Evolutionary conservation across 2,888 invertebrate species (phyloP), one percentile per base, ranked within the genome.

Genomic region (Epinotia nisella): DNA sequence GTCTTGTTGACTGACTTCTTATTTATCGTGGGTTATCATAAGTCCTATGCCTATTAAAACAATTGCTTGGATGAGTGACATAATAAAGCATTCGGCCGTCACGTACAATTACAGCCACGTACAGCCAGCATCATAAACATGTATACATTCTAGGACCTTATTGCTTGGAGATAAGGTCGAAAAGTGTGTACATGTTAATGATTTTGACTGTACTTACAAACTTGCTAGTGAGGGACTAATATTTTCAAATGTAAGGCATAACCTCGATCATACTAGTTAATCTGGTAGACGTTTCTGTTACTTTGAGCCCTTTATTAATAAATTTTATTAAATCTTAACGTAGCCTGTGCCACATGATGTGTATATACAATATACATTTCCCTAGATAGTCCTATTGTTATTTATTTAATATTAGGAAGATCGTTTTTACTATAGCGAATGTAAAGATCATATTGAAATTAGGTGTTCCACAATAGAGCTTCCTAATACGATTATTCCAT

Each of bases 261-360:
- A 11, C 4, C 10, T 10, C 41, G 13, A 41, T 41, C 41, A 49
- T 49, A n/a, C n/a, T 49, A n/a, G 49, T 49, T n/a, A 45, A 21
- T 71, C 59, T 71, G 66, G 15, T 55, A 60, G 53, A 45, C 56
- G 17, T 41, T 45, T n/a, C 55, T 13, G 2, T 71, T 51, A 59
- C 17, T 41, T 59, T 71, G 59, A 71, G 24, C 60, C 61, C 53
- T 17, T 55, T 71, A 45, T 53, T 29, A 62, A 29, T 29, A 62
- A 64, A 39, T 19, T 68, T 58, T 64, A 73, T 67, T 72, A 59
- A 71, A 71, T 71, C 71, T 69, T 80, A 85, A 81, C 80, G 86
- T 92, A 91, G 91, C 85, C 87, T 87, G 92, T 93, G 92, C 93
- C 93, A 93, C 92, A 87, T 87, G 82, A 84, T 83, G 85, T 90